Conservation (phyloP, 2,797 vertebrate species). For the Erethizon dorsatum region DNA sequence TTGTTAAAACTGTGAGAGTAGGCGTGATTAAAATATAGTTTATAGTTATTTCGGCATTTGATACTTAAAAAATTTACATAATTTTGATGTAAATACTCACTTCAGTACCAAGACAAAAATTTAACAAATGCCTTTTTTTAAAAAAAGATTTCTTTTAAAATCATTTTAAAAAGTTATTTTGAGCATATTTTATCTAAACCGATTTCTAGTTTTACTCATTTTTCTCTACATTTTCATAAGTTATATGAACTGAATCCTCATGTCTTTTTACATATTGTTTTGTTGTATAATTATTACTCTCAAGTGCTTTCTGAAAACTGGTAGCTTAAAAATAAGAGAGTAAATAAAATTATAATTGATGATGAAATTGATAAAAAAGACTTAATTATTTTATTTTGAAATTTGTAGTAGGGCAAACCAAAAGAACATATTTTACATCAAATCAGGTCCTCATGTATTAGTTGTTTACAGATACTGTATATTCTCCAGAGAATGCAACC, state of each 20-base stretch:
- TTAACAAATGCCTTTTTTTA: not conserved
- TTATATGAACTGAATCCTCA: not conserved
- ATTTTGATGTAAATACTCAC: conserved; percentile 25
- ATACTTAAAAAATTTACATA: conserved; percentile 23
- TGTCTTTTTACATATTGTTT: conserved; percentile 28
- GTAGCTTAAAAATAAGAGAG: conserved; percentile 45
- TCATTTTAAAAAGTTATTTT: not conserved
- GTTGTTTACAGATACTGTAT: conserved; percentile 54
- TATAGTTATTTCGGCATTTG: conserved; percentile 1
- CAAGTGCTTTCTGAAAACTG: conserved; percentile 53
- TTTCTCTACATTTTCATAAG: not conserved
- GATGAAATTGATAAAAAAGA: conserved; percentile 11
- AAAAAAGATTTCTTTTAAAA: conserved; percentile 39
- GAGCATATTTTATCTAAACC: not conserved
- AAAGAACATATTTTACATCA: conserved; percentile 41
- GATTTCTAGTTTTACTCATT: conserved; percentile 21
- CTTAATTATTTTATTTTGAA: conserved; percentile 60
- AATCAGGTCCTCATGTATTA: conserved; percentile 15
- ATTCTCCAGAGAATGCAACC: not conserved
- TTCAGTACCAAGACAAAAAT: not conserved
- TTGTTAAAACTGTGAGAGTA: not conserved
- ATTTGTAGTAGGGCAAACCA: conserved; percentile 6
- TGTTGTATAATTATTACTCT: not conserved
- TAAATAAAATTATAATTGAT: not conserved
- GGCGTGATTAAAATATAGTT: not conserved